Conservation (phyloP, 92 coral and sea anemone genomes). For the Heteractis magnifica region DNA sequence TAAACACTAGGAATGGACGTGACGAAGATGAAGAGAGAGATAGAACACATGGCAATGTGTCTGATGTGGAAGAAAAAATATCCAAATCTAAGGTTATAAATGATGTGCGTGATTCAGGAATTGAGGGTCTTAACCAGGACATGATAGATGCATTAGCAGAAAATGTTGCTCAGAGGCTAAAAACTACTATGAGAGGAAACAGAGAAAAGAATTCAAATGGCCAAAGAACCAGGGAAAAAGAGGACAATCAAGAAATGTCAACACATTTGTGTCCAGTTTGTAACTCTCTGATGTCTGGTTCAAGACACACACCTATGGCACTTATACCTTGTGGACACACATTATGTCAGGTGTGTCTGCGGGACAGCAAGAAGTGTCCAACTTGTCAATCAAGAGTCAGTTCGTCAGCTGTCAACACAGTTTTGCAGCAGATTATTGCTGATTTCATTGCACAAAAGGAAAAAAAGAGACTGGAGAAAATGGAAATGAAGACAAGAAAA, state of each 20-base stretch:
- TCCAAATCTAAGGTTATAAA: neutral
- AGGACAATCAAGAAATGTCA: slow-evolving; percentile 68
- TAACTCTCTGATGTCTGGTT: slow-evolving; percentile 77
- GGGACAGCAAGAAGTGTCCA: slow-evolving; percentile 86
- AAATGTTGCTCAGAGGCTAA: slow-evolving; percentile 77
- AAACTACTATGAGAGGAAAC: slow-evolving; percentile 38
- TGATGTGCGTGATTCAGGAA: neutral
- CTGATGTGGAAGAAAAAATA: neutral
- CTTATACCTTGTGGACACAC: slow-evolving; percentile 98
- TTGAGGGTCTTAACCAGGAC: slow-evolving; percentile 34
- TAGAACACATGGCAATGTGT: neutral
- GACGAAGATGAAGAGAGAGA: slow-evolving; percentile 29
- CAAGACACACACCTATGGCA: slow-evolving; percentile 87
- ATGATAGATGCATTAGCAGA: slow-evolving; percentile 84
- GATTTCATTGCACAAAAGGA: slow-evolving; percentile 81
- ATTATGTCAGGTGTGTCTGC: slow-evolving; percentile 76
- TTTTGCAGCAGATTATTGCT: slow-evolving; percentile 79
- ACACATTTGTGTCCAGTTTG: slow-evolving; percentile 85
- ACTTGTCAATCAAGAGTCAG: slow-evolving; percentile 72
- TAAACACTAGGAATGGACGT: slow-evolving; percentile 8
- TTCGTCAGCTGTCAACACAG: slow-evolving; percentile 97
- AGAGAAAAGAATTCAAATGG: slow-evolving; percentile 7
- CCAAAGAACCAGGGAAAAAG: neutral
- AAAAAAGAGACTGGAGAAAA: slow-evolving; percentile 81
- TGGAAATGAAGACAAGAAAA: slow-evolving; percentile 95